Evolutionary conservation across 2,888 invertebrate species (phyloP), one percentile per base, ranked within the genome.

Genomic region (Papilio elwesi): DNA sequence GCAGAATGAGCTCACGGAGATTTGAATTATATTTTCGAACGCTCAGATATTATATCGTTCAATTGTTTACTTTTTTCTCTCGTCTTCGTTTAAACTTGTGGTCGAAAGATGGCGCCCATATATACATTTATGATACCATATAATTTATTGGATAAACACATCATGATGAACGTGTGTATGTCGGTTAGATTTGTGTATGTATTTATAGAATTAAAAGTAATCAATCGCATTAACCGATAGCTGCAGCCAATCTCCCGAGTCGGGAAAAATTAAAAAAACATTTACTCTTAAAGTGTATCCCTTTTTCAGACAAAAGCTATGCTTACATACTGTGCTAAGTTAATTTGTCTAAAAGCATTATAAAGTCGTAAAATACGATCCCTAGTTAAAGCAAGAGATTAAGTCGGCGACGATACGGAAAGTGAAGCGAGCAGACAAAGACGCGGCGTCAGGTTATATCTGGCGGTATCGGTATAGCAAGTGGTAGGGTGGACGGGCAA

Each of bases 401-500:
- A 9, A 7, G 43, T 9, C 9, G 43, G 43, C 11, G 16, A 7
- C 12, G 10, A 43, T 13, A 69, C 16, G 38, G 51, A 53, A 51
- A 52, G 63, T 47, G 26, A 16, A 43, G 26, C 7, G 16, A 52
- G 80, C 57, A 85, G 86, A 85, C 87, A 86, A 86, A 85, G 87
- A 87, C 78, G 80, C 76, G 74, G 76, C 78, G 79, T 77, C 78
- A 79, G 77, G 77, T 80, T 87, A 87, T 87, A 87, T 86, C 85
- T 86, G 85, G 84, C 86, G 80, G 82, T 79, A 79, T 81, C 77
- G 79, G 81, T 82, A 81, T 76, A 36, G 51, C 67, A 43, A 66
- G 71, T 67, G 66, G 71, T 47, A 79, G 80, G 79, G 86, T 90
- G 87, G 90, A 92, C 92, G 87, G 89, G 91, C 91, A 90, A 88